phyloP scores from a whole-genome alignment of 1,140 invertebrate genomes.

The Holcopasites calliopsidis region DNA sequence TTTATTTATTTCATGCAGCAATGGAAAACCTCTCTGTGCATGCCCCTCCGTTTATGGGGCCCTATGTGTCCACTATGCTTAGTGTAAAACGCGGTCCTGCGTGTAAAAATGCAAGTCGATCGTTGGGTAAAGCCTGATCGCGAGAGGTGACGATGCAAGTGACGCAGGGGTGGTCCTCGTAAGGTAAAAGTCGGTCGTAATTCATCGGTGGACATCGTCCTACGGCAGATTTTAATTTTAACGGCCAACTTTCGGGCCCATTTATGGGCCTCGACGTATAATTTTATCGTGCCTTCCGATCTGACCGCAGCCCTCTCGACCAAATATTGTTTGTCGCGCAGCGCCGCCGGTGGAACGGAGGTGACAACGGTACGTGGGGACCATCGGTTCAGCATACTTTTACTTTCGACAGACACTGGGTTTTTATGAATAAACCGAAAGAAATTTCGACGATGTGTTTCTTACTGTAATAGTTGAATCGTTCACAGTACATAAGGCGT shows the following conservation, averaged over 20 bases:
- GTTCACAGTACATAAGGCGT: no score
- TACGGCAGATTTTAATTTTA: slow-evolving; percentile 76
- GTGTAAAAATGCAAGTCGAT: background rate
- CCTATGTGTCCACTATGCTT: no score
- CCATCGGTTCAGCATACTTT: slow-evolving; percentile 29
- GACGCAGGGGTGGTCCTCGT: slow-evolving; percentile 57
- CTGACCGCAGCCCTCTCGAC: slow-evolving; percentile 64
- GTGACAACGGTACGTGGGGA: slow-evolving; percentile 22
- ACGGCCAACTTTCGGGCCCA: slow-evolving; percentile 68
- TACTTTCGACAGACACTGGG: slow-evolving; percentile 15
- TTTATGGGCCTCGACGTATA: slow-evolving; percentile 75
- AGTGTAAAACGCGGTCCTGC: no score
- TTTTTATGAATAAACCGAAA: background rate
- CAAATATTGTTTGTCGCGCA: slow-evolving; percentile 60
- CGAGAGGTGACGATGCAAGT: slow-evolving; percentile 44
- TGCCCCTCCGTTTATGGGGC: no score
- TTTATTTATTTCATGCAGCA: no score
- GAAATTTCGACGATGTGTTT: background rate
- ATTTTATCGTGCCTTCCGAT: slow-evolving; percentile 77
- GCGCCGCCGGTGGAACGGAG: slow-evolving; percentile 32
- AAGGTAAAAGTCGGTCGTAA: slow-evolving; percentile 57
- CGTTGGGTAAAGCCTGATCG: background rate
- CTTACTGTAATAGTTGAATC: no score
- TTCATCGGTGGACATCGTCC: slow-evolving; percentile 67
- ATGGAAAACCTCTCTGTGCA: no score